Percentiles rank a stretch among this genome's conserved stretches.
Conservation (phyloP, 2,797 vertebrate genomes). For the Poecilia wingei region DNA sequence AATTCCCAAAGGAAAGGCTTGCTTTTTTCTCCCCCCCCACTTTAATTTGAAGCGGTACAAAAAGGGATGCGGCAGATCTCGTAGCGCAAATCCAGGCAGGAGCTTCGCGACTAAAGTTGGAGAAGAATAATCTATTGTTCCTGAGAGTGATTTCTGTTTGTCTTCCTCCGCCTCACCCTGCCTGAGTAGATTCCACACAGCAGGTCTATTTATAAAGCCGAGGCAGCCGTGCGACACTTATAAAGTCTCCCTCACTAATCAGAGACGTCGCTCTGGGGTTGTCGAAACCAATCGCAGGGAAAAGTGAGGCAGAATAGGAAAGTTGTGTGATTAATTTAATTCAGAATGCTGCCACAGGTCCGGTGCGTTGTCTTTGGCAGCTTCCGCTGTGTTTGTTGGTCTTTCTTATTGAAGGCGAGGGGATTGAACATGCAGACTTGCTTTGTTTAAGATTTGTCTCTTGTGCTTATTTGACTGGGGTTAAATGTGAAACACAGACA, state of each 20-base stretch:
- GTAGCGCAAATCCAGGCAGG: conserved; percentile 5
- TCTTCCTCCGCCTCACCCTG: conserved; percentile 31
- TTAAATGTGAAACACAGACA: not conserved
- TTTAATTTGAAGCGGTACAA: conserved; percentile 40
- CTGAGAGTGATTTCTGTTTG: conserved; percentile 36
- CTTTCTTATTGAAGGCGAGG: not conserved
- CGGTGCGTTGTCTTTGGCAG: conserved; percentile 32
- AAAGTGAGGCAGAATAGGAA: conserved; percentile 54
- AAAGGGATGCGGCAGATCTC: conserved; percentile 9
- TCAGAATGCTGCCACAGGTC: conserved; percentile 59
- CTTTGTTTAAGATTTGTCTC: not conserved
- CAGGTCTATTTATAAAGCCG: conserved; percentile 60
- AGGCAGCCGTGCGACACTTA: conserved; percentile 51
- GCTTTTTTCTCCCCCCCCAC: conserved; percentile 9
- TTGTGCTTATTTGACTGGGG: not conserved
- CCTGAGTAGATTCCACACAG: conserved; percentile 30
- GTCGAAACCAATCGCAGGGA: conserved; percentile 59
- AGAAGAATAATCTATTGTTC: conserved; percentile 34
- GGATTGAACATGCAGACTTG: not conserved
- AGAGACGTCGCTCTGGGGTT: conserved; percentile 57
- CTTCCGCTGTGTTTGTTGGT: conserved; percentile 23
- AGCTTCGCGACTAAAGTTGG: conserved; percentile 1
- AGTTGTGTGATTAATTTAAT: conserved; percentile 71
- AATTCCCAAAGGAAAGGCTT: conserved; percentile 35
- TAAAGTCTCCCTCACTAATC: conserved; percentile 67